Evolutionary conservation across 2,888 invertebrate genomes (phyloP), one percentile per base, ranked within the genome.

Genomic region (Eledona agricola): DNA sequence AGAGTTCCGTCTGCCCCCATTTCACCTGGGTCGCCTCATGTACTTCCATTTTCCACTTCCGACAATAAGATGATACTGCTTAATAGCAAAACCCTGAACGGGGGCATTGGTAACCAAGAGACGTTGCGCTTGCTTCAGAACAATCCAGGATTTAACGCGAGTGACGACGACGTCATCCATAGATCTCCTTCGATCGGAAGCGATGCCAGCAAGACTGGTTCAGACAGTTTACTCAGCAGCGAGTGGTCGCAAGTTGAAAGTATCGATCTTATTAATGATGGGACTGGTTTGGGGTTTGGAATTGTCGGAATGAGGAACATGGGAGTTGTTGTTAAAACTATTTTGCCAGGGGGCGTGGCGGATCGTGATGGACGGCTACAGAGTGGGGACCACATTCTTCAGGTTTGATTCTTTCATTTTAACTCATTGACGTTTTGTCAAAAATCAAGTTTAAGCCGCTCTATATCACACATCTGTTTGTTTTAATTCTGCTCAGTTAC

Each of bases 271-370:
- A 89, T 96, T 29, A 98, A 98, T 78, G 98, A 98, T 83, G 97
- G 96, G 55, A 93, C 95, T 52, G 97, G 97, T 16, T 85, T 99
- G 63, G 99, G 99, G 22, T 99, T 99, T 80, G 99, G 93, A 72
- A 99, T 99, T 69, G 96, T 99, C 70, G 98, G 98, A 12, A 93
- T 93, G 34, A 86, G 96, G 65, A 95, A 95, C 62, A 96, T 97
- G 62, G 98, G 99, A 3, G 98, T 99, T n/a, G 97, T 99, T 58
- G 97, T 99, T 6, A 99, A 99, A 78, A 98, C 98, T 7, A 97
- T 99, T 63, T 80, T 98, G 52, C 95, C 96, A 0, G 98, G 96
- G 3, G 98, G 98, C 42, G 96, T 97, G 1, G 97, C 99, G 4
- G 97, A 98, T 78, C 85, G 94, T 64, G 97, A 99, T 80, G 94